Conservation (phyloP, 2,888 invertebrate species). For the Rhopalosiphum nymphaeae region DNA sequence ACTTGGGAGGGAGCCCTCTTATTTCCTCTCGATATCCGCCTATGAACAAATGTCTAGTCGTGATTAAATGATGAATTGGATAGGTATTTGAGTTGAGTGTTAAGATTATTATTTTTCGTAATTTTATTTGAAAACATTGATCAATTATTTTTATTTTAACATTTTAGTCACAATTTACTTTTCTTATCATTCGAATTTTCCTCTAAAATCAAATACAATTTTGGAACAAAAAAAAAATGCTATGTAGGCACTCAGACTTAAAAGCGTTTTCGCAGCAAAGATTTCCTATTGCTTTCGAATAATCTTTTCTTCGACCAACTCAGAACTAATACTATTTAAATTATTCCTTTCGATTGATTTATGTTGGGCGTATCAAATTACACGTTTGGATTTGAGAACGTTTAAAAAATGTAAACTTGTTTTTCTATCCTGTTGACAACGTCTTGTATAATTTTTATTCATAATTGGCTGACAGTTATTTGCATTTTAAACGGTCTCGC, state of each 20-base stretch:
- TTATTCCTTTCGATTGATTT: not conserved
- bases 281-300: not conserved
- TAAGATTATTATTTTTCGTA: not conserved
- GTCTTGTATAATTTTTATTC: not conserved
- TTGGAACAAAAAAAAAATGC: not conserved
- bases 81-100: not conserved
- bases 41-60: not conserved
- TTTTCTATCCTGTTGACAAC: not conserved
- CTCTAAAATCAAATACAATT: not conserved
- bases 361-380: not conserved
- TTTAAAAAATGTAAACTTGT: not conserved
- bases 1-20: no score
- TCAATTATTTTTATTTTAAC: not conserved
- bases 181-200: not conserved
- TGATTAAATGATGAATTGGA: not conserved
- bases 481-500: not conserved
- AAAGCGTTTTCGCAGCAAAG: not conserved
- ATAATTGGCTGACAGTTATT: not conserved
- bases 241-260: not conserved
- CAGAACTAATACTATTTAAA: not conserved
- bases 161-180: not conserved
- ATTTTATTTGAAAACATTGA: not conserved
- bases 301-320: not conserved
- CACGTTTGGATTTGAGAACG: not conserved
- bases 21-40: no score